A percentile compares a stretch with the other conserved stretches of the same genome.
Evolutionary conservation across 2,888 invertebrate genomes (phyloP).

Genomic region (Tuberolachnus salignus): DNA sequence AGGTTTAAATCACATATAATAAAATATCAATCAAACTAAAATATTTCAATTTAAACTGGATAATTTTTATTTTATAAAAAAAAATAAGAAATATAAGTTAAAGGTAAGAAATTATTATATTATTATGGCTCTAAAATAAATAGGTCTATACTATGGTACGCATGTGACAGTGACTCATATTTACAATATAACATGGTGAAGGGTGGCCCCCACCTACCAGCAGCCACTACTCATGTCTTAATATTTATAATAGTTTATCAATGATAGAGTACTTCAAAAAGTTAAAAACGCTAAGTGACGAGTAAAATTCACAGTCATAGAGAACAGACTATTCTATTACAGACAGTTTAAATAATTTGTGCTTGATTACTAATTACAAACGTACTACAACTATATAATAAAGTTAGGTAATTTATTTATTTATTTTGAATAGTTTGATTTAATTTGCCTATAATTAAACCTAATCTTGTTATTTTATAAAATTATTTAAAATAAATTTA

Average conservation of each 20-base stretch:
- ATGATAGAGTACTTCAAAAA: too few relatives aligned
- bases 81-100: too few relatives aligned
- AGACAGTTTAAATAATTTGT: neutral
- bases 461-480: neutral
- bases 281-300: constrained; percentile 24
- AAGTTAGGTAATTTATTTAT: constrained; percentile 15
- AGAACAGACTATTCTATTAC: neutral
- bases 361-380: neutral
- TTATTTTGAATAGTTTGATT: constrained; percentile 13
- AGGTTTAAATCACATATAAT: too few relatives aligned
- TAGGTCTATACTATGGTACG: neutral
- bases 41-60: too few relatives aligned
- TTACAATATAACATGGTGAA: neutral
- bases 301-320: too few relatives aligned
- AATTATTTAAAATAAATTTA: neutral
- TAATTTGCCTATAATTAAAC: constrained; percentile 26
- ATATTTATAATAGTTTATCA: constrained; percentile 51
- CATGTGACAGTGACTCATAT: constrained; percentile 27
- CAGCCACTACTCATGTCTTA: neutral
- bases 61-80: too few relatives aligned
- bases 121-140: too few relatives aligned
- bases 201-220: constrained; percentile 26
- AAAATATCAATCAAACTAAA: too few relatives aligned
- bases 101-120: too few relatives aligned
- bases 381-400: too few relatives aligned